A percentile compares a stretch with the other conserved stretches of the same genome.
These are phyloP conservation scores for Platycheirus rosarum DNA, from an alignment of 2,888 invertebrate species.

Conservation along the genomic window DNA sequence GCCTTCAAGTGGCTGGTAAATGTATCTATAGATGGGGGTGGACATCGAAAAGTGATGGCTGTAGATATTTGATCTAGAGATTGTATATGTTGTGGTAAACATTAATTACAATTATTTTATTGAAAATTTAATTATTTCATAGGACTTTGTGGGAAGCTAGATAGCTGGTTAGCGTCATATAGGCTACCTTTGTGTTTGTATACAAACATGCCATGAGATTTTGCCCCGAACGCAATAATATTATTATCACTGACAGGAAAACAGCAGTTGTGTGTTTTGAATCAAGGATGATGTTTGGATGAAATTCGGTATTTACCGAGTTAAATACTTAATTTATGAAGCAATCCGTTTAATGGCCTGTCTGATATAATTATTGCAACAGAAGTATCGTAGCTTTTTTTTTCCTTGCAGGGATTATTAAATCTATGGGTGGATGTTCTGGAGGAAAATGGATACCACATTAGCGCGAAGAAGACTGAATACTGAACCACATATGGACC, in stretches of 20 bases:
- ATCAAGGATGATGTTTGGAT: conserved; percentile 15
- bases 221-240: no score
- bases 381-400: conserved; percentile 6
- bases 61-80: conserved; percentile 54
- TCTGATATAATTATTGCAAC: conserved; percentile 25
- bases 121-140: conserved; percentile 62
- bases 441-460: no score
- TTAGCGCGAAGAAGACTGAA: no score
- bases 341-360: conserved; percentile 5
- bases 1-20: conserved; percentile 50
- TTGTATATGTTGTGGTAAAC: conserved; percentile 57
- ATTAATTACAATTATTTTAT: conserved; percentile 67
- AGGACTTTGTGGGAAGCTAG: neutral
- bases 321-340: conserved; percentile 37
- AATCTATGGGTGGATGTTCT: no score
- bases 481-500: no score
- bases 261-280: neutral
- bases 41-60: neutral
- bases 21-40: neutral
- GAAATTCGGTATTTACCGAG: conserved; percentile 45
- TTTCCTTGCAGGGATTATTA: no score
- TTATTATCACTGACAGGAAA: conserved; percentile 24
- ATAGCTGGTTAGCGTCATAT: no score
- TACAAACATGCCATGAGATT: no score
- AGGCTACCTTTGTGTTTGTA: no score